Percentiles rank a stretch among this genome's conserved stretches.
Evolutionary conservation across 2,113 vertebrate species (phyloP).

Genomic region (Syngnathus typhle): DNA sequence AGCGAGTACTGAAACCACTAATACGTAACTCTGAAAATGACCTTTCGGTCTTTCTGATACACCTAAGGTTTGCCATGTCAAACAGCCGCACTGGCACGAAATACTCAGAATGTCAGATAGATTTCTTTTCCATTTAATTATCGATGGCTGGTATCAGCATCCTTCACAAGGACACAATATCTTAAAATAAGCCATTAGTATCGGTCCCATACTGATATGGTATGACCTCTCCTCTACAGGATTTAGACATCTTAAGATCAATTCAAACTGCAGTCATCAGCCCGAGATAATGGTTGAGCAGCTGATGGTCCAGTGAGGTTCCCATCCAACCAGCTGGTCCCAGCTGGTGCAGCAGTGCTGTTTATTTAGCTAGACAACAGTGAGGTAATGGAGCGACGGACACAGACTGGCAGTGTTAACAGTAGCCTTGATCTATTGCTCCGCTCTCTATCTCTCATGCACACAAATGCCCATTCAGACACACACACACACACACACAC

Average conservation of each 20-base stretch:
- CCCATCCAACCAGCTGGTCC: conserved; percentile 35
- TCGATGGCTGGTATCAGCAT: too few relatives aligned
- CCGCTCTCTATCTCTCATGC: conserved; percentile 16
- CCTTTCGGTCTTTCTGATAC: too few relatives aligned
- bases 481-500: background rate
- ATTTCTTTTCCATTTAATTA: too few relatives aligned
- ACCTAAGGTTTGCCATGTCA: too few relatives aligned
- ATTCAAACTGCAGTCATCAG: background rate
- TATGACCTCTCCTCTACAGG: background rate
- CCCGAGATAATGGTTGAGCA: background rate
- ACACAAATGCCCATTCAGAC: background rate
- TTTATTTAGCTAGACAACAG: conserved; percentile 33
- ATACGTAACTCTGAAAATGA: too few relatives aligned
- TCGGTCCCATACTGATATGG: too few relatives aligned
- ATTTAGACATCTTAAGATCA: background rate
- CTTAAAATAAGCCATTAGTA: too few relatives aligned
- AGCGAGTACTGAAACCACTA: too few relatives aligned
- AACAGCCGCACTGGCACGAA: too few relatives aligned
- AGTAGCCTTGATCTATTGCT: conserved; percentile 23
- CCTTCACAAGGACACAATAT: too few relatives aligned
- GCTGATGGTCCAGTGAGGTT: conserved; percentile 27
- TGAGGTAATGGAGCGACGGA: conserved; percentile 37
- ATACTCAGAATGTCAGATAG: too few relatives aligned
- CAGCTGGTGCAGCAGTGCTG: conserved; percentile 39
- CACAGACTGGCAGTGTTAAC: conserved; percentile 46